Evolutionary conservation across 2,797 vertebrate genomes (phyloP).

Genomic region (Hybognathus amarus): DNA sequence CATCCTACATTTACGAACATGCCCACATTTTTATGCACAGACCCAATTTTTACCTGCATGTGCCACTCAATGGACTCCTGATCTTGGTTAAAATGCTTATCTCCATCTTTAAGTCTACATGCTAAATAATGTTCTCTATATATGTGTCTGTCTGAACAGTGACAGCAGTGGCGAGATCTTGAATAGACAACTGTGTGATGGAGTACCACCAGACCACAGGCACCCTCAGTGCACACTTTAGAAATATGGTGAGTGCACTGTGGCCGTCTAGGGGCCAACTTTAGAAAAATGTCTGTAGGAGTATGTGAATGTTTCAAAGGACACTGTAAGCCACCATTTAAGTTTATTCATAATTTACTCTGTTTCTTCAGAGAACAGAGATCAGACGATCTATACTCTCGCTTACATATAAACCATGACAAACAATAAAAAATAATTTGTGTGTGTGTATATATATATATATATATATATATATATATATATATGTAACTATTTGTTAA

Average conservation of each 20-base stretch:
- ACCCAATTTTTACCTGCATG: neutral
- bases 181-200: conserved; percentile 96
- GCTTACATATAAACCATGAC: neutral
- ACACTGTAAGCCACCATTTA: neutral
- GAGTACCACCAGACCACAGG: conserved; percentile 85
- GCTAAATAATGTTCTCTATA: neutral
- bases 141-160: conserved; percentile 66
- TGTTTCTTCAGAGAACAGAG: neutral
- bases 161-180: conserved; percentile 95
- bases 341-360: neutral
- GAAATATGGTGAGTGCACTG: conserved; percentile 81
- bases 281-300: neutral
- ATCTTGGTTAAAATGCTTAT: neutral
- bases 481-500: neutral
- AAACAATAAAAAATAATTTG: neutral
- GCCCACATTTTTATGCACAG: conserved; percentile 42
- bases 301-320: neutral
- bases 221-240: conserved; percentile 85
- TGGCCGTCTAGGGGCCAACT: neutral
- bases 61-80: neutral
- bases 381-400: neutral
- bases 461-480: no score
- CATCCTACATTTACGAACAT: conserved; percentile 13
- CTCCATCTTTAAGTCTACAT: neutral
- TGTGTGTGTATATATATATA: no score